These are phyloP conservation scores for Otus sunia DNA, from an alignment of 2,113 vertebrate genomes.

Conservation along the genomic window DNA sequence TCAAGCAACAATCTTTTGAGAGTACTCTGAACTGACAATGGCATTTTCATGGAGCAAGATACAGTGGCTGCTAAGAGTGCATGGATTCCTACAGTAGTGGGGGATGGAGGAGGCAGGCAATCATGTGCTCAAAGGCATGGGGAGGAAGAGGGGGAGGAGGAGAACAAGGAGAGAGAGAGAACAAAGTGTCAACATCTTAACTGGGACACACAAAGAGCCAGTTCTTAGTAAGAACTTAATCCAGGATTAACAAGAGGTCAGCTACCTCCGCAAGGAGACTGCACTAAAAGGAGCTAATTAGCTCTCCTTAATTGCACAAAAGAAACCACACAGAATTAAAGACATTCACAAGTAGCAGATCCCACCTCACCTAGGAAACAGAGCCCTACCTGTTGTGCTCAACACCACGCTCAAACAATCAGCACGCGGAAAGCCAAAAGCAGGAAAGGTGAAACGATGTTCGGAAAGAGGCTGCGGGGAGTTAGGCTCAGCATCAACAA, in stretches of 20 bases:
- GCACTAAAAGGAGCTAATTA: slow-evolving; percentile 65
- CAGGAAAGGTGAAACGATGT: background rate
- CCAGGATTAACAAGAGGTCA: slow-evolving; percentile 77
- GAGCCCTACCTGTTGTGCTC: background rate
- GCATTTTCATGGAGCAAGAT: background rate
- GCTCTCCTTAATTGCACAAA: slow-evolving; percentile 47
- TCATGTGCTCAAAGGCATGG: slow-evolving; percentile 28
- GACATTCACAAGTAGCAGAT: background rate
- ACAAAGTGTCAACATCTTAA: slow-evolving; percentile 71
- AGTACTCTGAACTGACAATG: background rate
- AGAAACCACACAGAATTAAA: slow-evolving; percentile 15
- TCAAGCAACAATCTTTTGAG: background rate
- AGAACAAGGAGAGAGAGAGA: slow-evolving; percentile 33
- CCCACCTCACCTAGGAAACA: background rate
- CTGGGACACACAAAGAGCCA: slow-evolving; percentile 67
- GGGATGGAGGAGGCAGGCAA: background rate
- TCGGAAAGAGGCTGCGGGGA: background rate
- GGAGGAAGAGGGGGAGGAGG: slow-evolving; percentile 17
- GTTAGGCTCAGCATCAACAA: background rate
- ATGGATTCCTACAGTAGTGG: background rate
- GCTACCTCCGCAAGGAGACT: slow-evolving; percentile 67
- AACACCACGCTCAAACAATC: background rate
- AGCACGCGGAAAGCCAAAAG: background rate
- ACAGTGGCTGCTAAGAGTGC: background rate
- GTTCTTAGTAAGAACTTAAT: slow-evolving; percentile 76